Base-by-base conservation (phyloP, 2,797 vertebrate genomes). In the Sebastes variabilis region DNA sequence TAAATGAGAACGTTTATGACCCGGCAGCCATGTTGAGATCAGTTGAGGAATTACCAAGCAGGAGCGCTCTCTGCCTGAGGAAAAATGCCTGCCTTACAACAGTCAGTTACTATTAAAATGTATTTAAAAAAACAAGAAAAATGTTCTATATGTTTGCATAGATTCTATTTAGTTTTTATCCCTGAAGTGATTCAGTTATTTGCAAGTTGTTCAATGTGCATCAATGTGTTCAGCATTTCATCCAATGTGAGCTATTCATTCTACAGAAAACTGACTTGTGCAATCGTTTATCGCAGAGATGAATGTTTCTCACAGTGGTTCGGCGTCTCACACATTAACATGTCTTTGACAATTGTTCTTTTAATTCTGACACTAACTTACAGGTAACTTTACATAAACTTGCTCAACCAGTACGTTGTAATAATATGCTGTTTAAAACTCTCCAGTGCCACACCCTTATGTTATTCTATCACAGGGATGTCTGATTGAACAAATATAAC, bases 391-490 rank as follows among this genome's bases (percentile, higher is more conserved):
- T 52, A 14, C 6, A 62, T 52, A 49, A 65, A 66, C 22, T 7
- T 20, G 60, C 24, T 68, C 14, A 55, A 67, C 16, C 18, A 54
- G 22, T 30, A 10, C 0, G 2, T 16, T 13, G 1, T 11, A 3
- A 18, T 4, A 18, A 12, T 18, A n/a, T 24, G 8, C 9, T 49
- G 32, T 56, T 25, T 32, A 29, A 69, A 62, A 20, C 8, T 68
- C 36, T 52, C 16, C 54, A 3, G 55, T 56, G 72, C 38, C 79
- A 75, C 87, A 75, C 66, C 81, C 67, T 9, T 1, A 3, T 11
- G 22, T 46, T 16, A 55, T 68, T 60, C 46, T 64, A 32, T 20
- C 18, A 2, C 22, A 58, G 24, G 7, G 20, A 38, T 32, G 22
- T 72, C 20, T 58, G 11, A 16, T 18, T 29, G 65, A n/a, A 60